Evolutionary conservation across 2,888 invertebrate genomes (phyloP).

Genomic region (Spodoptera exigua): DNA sequence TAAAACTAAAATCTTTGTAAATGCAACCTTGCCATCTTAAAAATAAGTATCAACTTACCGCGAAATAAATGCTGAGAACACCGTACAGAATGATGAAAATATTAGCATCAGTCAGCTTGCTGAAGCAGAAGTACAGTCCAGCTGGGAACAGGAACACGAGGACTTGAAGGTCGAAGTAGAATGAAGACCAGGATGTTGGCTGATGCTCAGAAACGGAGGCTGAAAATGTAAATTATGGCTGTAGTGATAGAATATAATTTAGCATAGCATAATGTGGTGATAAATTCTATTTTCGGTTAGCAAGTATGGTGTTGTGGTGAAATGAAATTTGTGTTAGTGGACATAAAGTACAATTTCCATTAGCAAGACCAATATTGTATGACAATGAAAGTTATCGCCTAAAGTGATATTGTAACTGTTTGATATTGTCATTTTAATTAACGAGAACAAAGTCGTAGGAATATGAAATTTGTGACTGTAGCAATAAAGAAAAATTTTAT

Average conservation of each 20-base stretch:
- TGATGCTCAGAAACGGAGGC: conserved; percentile 99
- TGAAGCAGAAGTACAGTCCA: conserved; percentile 99
- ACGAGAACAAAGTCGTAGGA: too few relatives aligned
- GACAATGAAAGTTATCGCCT: too few relatives aligned
- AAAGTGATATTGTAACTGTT: too few relatives aligned
- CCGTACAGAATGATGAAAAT: conserved; percentile 99
- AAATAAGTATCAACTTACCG: conserved; percentile 89
- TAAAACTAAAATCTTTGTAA: too few relatives aligned
- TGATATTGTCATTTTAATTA: too few relatives aligned
- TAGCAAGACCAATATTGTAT: too few relatives aligned
- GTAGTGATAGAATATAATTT: conserved; percentile 4
- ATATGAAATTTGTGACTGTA: too few relatives aligned
- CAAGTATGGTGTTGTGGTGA: too few relatives aligned
- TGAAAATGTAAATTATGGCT: conserved; percentile 44
- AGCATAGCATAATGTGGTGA: neutral
- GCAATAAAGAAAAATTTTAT: too few relatives aligned
- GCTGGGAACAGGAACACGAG: conserved; percentile 98
- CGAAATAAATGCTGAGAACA: conserved; percentile 99
- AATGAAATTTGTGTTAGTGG: too few relatives aligned
- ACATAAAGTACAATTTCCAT: too few relatives aligned
- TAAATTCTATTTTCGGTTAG: conserved; percentile 8
- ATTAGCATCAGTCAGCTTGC: conserved; percentile 97
- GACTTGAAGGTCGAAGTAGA: conserved; percentile 99
- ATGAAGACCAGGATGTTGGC: conserved; percentile 99
- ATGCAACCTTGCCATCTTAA: neutral